phyloP scores from a whole-genome alignment of 1,140 invertebrate species.

The Globodera rostochiensis region DNA sequence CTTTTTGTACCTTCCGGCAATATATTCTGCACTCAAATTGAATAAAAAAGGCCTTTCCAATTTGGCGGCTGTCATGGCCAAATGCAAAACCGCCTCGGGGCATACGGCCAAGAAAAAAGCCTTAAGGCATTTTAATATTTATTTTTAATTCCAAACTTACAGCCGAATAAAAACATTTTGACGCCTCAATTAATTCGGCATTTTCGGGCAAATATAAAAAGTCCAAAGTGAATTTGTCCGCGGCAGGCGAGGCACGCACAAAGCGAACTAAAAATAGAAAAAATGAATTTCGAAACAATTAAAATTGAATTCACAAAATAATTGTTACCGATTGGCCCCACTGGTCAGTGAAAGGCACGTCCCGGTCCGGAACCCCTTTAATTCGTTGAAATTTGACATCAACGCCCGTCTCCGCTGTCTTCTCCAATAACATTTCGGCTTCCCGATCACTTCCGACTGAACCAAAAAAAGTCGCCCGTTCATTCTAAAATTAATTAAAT shows the following conservation, averaged over 20 bases:
- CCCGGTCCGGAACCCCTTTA: slow-evolving; percentile 79
- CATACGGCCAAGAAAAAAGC: slow-evolving; percentile 95
- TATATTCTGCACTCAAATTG: slow-evolving; percentile 94
- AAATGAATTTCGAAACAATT: neutral
- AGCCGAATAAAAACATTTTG: slow-evolving; percentile 84
- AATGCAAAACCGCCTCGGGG: slow-evolving; percentile 79
- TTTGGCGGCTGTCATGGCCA: slow-evolving; percentile 77
- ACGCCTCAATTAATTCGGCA: slow-evolving; percentile 77
- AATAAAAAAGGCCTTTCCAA: slow-evolving; percentile 81
- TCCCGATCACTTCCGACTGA: slow-evolving; percentile 90
- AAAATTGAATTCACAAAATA: neutral
- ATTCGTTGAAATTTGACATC: slow-evolving; percentile 83
- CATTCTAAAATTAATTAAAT: neutral
- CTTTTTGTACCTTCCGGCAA: slow-evolving; percentile 85
- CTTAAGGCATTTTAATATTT: slow-evolving; percentile 68
- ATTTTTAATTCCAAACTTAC: slow-evolving; percentile 71
- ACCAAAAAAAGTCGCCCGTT: slow-evolving; percentile 87
- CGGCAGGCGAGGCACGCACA: slow-evolving; percentile 92
- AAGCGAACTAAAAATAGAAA: slow-evolving; percentile 76
- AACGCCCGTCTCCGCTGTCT: slow-evolving; percentile 80
- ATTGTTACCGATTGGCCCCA: slow-evolving; percentile 69
- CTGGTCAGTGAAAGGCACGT: slow-evolving; percentile 75
- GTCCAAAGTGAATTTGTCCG: slow-evolving; percentile 85
- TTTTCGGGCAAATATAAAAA: slow-evolving; percentile 81
- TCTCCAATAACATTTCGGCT: slow-evolving; percentile 81